phyloP scores from a whole-genome alignment of 2,797 vertebrate species.

The Centropyge bicolor region DNA sequence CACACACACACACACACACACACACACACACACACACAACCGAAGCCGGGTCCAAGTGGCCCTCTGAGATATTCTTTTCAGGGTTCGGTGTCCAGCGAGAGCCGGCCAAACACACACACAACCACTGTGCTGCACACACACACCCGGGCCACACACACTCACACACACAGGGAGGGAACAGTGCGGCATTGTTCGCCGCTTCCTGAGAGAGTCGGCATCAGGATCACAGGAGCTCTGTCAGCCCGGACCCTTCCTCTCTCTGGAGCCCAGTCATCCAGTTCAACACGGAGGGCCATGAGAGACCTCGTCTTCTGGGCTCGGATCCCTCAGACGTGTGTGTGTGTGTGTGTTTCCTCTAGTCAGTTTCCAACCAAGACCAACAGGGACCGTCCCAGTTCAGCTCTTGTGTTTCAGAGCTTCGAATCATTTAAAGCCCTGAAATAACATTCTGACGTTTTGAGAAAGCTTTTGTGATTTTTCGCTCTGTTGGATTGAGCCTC shows the following conservation, averaged over 20 bases:
- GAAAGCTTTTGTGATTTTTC: not conserved
- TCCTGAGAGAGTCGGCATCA: conserved; percentile 76
- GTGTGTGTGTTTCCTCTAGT: conserved; percentile 27
- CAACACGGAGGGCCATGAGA: conserved; percentile 32
- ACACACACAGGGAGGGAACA: conserved; percentile 68
- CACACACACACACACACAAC: conserved; percentile 42
- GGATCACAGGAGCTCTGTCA: conserved; percentile 75
- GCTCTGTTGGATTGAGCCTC: not conserved
- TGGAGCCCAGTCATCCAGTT: conserved; percentile 48
- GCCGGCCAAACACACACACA: conserved; percentile 45
- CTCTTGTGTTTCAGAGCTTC: conserved; percentile 15
- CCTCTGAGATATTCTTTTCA: conserved; percentile 80
- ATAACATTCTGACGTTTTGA: conserved; percentile 23
- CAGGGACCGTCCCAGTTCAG: conserved; percentile 34
- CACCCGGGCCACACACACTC: conserved; percentile 54
- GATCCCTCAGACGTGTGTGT: not conserved
- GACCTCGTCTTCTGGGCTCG: conserved; percentile 29
- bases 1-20: conserved; percentile 38
- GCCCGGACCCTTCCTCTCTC: conserved; percentile 52
- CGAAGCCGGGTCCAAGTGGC: conserved; percentile 64
- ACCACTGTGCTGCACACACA: conserved; percentile 30
- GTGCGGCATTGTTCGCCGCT: conserved; percentile 77
- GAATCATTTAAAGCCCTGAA: conserved; percentile 10
- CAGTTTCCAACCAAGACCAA: conserved; percentile 17
- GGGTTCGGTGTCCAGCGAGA: conserved; percentile 67